Evolutionary conservation across 2,888 invertebrate genomes (phyloP), one percentile per base, ranked within the genome.

Genomic region (Andrena minutula): DNA sequence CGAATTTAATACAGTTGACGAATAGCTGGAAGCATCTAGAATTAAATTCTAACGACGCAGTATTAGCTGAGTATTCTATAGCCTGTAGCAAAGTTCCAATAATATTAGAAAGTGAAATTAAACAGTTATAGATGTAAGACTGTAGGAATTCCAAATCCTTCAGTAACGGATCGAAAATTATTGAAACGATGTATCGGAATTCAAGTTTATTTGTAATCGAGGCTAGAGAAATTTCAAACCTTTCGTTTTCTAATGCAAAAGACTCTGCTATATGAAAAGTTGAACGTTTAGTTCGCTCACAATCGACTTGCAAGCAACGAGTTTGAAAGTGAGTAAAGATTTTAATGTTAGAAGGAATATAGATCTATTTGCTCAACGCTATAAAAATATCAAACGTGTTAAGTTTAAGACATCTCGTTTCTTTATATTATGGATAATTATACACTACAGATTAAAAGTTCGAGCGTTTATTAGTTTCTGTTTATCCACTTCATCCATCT

Each of bases 21-120:
- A 56, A 23, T 47, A 76, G 28, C n/a, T 10, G 23, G 41, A 63
- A 8, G n/a, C n/a, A 41, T 63, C 70, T 41, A 23, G 32, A 26
- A 47, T 28, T 26, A n/a, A 79, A 12, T 49, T 23, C 41, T 28
- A 58, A 69, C 28, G n/a, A 65, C 10, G n/a, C 56, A 64, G 47
- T 49, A 20, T 53, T 41, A 68, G 53, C 5, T 4, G 47, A 47
- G 16, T 49, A 35, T 35, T 74, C 35, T 65, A 2, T 75, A 60
- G 51, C 35, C 60, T 20, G 12, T 49, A 66, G 49, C 2, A 2
- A 41, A n/a, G 5, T 51, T 60, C 2, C 64, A 63, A 6, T 49
- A 56, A 41, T 58, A n/a, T 64, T 64, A 32, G 16, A 12, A 5
- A 32, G 10, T 47, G 4, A 49, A 20, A 35, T 35, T 53, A 10